A percentile compares a stretch with the other conserved stretches of the same genome.
Conservation (phyloP, 2,113 vertebrate species). For the Corydoras maculifer region DNA sequence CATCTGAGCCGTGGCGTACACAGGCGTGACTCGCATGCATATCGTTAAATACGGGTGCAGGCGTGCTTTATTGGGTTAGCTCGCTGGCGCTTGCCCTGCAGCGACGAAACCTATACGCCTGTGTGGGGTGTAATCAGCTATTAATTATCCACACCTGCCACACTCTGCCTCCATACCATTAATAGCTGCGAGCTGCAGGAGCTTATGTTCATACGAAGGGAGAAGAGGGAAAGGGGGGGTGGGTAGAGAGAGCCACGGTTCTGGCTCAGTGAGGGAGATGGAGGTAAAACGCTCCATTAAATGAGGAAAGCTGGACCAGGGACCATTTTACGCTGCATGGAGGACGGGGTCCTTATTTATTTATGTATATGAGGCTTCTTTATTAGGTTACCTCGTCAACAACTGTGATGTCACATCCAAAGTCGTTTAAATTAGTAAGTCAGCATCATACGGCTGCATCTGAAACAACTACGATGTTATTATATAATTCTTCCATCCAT, state of each 20-base stretch:
- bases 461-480: too few species aligned
- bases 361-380: too few species aligned
- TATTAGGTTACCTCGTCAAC: too few species aligned
- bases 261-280: background rate
- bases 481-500: too few species aligned
- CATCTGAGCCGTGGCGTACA: background rate
- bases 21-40: conserved; percentile 1
- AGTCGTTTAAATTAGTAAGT: too few species aligned
- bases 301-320: background rate
- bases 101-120: conserved; percentile 5
- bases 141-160: conserved; percentile 33
- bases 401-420: too few species aligned
- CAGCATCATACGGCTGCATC: too few species aligned
- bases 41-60: conserved; percentile 3
- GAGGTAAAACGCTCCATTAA: conserved; percentile 5
- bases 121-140: background rate
- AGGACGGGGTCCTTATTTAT: too few species aligned
- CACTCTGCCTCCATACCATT: conserved; percentile 10
- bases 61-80: conserved; percentile 14
- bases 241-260: background rate
- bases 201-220: background rate
- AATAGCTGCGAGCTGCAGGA: conserved; percentile 5
- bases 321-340: too few species aligned
- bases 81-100: background rate
- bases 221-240: background rate